phyloP scores from a whole-genome alignment of 2,888 invertebrate genomes.

The Aphidius colemani region DNA sequence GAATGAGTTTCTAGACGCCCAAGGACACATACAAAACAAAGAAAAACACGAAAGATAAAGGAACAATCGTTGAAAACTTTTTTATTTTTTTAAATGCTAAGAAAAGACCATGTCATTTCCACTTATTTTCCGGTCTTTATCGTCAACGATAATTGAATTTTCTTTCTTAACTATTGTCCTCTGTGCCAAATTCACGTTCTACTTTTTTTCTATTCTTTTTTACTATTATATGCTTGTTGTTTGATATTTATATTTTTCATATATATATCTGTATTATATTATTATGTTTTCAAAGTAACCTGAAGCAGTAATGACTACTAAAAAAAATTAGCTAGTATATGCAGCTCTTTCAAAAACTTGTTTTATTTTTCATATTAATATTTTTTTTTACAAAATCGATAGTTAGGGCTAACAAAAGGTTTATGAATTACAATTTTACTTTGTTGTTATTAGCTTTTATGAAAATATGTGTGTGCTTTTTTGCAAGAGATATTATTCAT shows the following conservation, averaged over 20 bases:
- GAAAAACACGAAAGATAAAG: too few relatives aligned
- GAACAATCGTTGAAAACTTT: too few relatives aligned
- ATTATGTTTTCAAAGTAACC: too few relatives aligned
- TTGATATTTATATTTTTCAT: too few relatives aligned
- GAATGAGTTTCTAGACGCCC: too few relatives aligned
- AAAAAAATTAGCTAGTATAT: too few relatives aligned
- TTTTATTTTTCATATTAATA: too few relatives aligned
- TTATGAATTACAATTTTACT: conserved; percentile 12
- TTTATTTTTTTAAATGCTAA: neutral
- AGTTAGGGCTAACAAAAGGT: neutral
- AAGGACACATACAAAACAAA: too few relatives aligned
- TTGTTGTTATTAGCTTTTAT: conserved; percentile 6
- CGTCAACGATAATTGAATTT: conserved; percentile 19
- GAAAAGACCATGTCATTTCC: conserved; percentile 19
- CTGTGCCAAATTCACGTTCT: conserved; percentile 9
- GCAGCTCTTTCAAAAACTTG: too few relatives aligned
- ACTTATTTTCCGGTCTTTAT: conserved; percentile 20
- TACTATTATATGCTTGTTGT: neutral
- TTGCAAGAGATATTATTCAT: neutral
- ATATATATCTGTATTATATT: too few relatives aligned
- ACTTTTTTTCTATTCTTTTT: neutral
- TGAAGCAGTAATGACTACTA: too few relatives aligned
- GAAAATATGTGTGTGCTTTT: neutral
- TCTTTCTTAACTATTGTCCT: conserved; percentile 11
- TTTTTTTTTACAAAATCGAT: too few relatives aligned